Conservation (phyloP, 2,797 vertebrate species). For the Nasua narica region DNA sequence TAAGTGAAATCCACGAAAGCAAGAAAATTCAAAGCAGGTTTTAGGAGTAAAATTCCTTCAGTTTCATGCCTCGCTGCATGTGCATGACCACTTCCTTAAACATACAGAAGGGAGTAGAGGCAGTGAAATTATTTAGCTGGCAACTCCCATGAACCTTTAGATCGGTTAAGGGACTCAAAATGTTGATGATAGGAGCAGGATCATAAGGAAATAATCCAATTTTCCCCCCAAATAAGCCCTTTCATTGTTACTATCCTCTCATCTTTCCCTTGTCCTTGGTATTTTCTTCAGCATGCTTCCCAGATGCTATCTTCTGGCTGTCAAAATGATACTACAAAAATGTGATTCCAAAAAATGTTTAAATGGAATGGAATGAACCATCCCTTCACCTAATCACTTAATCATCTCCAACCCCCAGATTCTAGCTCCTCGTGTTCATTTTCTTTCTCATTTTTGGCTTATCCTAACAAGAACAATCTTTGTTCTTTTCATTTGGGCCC, state of each 20-base stretch:
- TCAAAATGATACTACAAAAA: conserved; percentile 30
- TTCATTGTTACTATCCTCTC: background rate
- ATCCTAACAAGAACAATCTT: background rate
- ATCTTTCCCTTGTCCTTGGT: background rate
- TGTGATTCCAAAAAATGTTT: background rate
- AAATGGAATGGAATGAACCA: no score
- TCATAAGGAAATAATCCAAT: background rate
- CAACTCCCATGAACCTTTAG: background rate
- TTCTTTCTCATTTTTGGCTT: background rate
- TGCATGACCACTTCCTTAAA: conserved; percentile 13
- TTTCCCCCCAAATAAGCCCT: background rate
- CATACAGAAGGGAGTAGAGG: background rate
- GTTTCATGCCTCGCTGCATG: conserved; percentile 14
- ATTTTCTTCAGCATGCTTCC: conserved; percentile 27
- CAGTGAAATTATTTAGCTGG: conserved; percentile 37
- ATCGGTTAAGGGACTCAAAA: conserved; percentile 8
- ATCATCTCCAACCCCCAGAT: background rate
- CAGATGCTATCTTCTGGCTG: background rate
- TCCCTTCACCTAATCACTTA: background rate
- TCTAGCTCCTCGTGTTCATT: background rate
- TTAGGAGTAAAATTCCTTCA: conserved; percentile 63
- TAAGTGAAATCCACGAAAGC: conserved; percentile 71
- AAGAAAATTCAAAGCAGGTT: conserved; percentile 70
- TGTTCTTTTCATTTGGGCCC: background rate
- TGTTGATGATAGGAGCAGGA: conserved; percentile 2